Evolutionary conservation across 2,113 vertebrate genomes (phyloP).

Genomic region (Stictonetta naevosa): DNA sequence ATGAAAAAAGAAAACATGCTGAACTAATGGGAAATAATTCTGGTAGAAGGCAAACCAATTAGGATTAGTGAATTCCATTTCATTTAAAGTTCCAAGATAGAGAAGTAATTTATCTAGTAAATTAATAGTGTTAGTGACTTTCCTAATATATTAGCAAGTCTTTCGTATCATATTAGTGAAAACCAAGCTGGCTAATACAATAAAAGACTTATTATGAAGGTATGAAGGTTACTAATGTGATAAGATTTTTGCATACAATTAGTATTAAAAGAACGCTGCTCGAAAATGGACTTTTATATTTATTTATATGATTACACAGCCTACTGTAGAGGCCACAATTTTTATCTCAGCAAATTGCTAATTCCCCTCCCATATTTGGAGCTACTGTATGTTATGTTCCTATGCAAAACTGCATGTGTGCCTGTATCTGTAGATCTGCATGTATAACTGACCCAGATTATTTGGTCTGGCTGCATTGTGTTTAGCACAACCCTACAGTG

Average conservation of each 20-base stretch:
- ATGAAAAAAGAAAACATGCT: slow-evolving; percentile 79
- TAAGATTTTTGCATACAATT: slow-evolving; percentile 75
- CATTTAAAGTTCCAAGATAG: slow-evolving; percentile 84
- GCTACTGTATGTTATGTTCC: neutral
- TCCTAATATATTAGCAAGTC: slow-evolving; percentile 78
- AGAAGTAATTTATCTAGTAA: slow-evolving; percentile 85
- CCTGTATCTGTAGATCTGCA: slow-evolving; percentile 25
- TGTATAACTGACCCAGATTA: slow-evolving; percentile 26
- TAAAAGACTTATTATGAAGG: slow-evolving; percentile 76
- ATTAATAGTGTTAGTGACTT: slow-evolving; percentile 83
- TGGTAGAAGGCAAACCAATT: slow-evolving; percentile 83
- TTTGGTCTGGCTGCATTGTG: slow-evolving; percentile 12
- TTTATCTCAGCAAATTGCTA: slow-evolving; percentile 56
- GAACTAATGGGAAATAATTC: slow-evolving; percentile 85
- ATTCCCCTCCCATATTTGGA: slow-evolving; percentile 11
- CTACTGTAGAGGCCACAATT: slow-evolving; percentile 23
- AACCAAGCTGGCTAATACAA: slow-evolving; percentile 79
- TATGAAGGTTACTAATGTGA: slow-evolving; percentile 73
- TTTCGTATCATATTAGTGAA: slow-evolving; percentile 82
- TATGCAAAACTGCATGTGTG: neutral
- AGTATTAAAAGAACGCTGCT: slow-evolving; percentile 57
- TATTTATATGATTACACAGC: slow-evolving; percentile 53
- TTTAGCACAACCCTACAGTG: slow-evolving; percentile 40
- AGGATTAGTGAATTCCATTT: slow-evolving; percentile 86
- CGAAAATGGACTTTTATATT: slow-evolving; percentile 60